phyloP scores from a whole-genome alignment of 2,113 vertebrate species.

The Petroica traversi region DNA sequence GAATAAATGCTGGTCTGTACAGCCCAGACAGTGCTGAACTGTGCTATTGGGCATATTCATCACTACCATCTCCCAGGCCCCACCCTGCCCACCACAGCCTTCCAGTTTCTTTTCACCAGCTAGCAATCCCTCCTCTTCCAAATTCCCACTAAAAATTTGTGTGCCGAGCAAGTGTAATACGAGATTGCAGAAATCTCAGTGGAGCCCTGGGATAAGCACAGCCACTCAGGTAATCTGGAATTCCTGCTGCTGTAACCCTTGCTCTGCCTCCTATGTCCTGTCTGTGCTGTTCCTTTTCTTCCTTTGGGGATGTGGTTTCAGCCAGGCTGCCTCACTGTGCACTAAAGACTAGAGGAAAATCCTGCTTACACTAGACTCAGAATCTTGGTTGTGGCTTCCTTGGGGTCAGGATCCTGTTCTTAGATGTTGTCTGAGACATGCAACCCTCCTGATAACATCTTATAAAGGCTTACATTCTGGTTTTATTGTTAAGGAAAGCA shows the following conservation, averaged over 20 bases:
- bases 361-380: neutral
- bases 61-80: neutral
- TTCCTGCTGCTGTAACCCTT: neutral
- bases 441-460: neutral
- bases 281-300: neutral
- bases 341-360: neutral
- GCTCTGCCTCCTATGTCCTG: neutral
- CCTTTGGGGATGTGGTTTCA: neutral
- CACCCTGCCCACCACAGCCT: neutral
- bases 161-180: constrained; percentile 1
- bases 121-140: constrained; percentile 2
- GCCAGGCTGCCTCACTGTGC: neutral
- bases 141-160: neutral
- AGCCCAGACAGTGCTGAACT: neutral
- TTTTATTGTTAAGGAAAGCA: neutral
- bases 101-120: constrained; percentile 4
- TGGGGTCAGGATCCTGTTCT: neutral
- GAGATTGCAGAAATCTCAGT: neutral
- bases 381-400: neutral
- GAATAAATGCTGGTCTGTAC: neutral
- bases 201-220: neutral
- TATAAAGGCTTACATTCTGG: neutral
- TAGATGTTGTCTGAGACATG: neutral
- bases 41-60: neutral
- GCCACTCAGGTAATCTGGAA: neutral